Percentiles rank a stretch among this genome's conserved stretches.
Conservation (phyloP, 1,140 invertebrate genomes). For the Melipona quadrifasciata region DNA sequence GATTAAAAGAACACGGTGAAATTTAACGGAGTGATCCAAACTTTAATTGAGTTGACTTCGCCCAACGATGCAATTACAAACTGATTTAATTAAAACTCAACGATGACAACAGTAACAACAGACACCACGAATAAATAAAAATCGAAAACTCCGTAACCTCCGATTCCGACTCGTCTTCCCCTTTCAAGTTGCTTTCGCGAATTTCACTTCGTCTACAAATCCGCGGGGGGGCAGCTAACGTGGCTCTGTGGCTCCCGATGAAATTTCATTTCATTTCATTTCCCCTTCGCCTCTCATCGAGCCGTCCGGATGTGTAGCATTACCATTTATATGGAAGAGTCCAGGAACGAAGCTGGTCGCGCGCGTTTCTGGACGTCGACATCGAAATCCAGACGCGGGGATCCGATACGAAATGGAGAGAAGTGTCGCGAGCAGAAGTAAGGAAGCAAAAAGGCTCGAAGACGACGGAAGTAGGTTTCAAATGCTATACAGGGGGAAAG, state of each 20-base stretch:
- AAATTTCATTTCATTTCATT: background rate
- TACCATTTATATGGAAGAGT: constrained; percentile 57
- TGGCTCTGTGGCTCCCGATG: background rate
- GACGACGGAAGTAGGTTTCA: constrained; percentile 24
- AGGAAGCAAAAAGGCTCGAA: constrained; percentile 38
- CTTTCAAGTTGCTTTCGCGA: background rate
- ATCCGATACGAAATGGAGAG: constrained; percentile 54
- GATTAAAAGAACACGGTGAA: no score
- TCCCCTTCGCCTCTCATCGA: background rate
- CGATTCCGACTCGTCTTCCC: no score
- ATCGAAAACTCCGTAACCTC: no score
- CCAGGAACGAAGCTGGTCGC: background rate
- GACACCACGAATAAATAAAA: no score
- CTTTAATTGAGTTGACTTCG: no score
- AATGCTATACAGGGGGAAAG: background rate
- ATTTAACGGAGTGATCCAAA: no score
- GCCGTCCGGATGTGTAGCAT: constrained; percentile 40
- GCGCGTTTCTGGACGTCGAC: constrained; percentile 28
- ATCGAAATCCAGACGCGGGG: constrained; percentile 52
- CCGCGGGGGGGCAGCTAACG: background rate
- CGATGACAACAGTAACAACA: no score
- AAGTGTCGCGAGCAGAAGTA: constrained; percentile 59
- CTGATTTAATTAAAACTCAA: no score
- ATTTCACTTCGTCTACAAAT: background rate
- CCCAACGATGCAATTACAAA: no score